Evolutionary conservation across 2,797 vertebrate genomes (phyloP).

Genomic region (Echiichthys vipera): DNA sequence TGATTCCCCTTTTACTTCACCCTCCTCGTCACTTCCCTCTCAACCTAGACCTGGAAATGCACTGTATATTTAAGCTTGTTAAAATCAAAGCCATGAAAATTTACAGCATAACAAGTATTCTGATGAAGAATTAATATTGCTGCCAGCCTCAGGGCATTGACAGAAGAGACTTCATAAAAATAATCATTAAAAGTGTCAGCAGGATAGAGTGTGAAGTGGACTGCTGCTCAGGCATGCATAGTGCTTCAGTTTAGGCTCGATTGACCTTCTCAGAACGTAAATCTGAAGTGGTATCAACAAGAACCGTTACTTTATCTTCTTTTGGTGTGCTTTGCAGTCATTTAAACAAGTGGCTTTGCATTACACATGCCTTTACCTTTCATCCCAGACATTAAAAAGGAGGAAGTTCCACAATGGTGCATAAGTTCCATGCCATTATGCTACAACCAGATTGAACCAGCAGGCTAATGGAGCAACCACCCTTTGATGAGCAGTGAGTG

Average conservation of each 20-base stretch:
- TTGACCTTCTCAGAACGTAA: conserved; percentile 10
- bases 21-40: conserved; percentile 8
- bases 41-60: conserved; percentile 28
- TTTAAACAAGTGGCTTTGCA: background rate
- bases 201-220: conserved; percentile 10
- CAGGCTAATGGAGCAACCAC: background rate
- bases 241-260: conserved; percentile 1
- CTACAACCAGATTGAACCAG: background rate
- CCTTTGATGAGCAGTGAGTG: background rate
- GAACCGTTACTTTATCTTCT: background rate
- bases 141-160: conserved; percentile 36
- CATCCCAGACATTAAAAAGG: conserved; percentile 7
- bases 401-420: background rate
- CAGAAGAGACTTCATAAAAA: conserved; percentile 49
- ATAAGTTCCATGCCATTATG: background rate
- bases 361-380: background rate
- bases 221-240: conserved; percentile 5
- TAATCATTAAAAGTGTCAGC: conserved; percentile 47
- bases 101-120: conserved; percentile 38
- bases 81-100: conserved; percentile 45
- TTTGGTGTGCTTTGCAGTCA: background rate
- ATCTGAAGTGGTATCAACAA: background rate
- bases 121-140: conserved; percentile 55
- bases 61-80: conserved; percentile 34
- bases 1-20: background rate